These are phyloP conservation scores for Calliopsis andreniformis DNA, from an alignment of 1,140 invertebrate species.

Conservation along the genomic window DNA sequence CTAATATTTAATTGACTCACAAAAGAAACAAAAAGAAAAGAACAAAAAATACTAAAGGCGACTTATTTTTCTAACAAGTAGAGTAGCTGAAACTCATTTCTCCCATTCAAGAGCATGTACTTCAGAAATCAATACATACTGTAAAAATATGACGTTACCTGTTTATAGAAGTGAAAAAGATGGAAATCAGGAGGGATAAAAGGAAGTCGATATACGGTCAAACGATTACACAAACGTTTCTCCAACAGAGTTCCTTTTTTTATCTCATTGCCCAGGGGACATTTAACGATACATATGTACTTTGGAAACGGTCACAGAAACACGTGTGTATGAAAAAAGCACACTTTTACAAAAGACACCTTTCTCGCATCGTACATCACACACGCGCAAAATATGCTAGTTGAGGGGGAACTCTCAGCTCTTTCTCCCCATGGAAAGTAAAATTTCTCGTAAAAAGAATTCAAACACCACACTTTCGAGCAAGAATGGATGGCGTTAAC, in stretches of 20 bases:
- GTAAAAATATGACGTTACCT: neutral
- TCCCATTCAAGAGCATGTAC: too few relatives aligned
- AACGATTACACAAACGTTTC: slow-evolving; percentile 3
- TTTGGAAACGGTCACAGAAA: slow-evolving; percentile 34
- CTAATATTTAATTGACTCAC: too few relatives aligned
- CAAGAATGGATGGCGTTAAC: neutral
- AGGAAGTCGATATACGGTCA: neutral
- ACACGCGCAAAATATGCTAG: neutral
- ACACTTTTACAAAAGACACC: slow-evolving; percentile 51
- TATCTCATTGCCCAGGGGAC: neutral
- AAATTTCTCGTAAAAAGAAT: slow-evolving; percentile 20
- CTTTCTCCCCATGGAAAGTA: neutral
- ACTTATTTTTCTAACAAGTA: too few relatives aligned
- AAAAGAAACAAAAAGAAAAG: too few relatives aligned
- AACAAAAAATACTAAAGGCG: too few relatives aligned
- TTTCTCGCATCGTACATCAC: slow-evolving; percentile 18
- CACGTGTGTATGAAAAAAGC: slow-evolving; percentile 58
- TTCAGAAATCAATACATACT: too few relatives aligned
- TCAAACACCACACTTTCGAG: slow-evolving; percentile 4
- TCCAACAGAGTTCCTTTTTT: slow-evolving; percentile 22
- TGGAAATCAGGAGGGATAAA: neutral
- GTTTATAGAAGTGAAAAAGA: neutral
- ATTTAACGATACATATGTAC: slow-evolving; percentile 37
- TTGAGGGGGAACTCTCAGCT: too few relatives aligned
- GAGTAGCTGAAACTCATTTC: too few relatives aligned